phyloP scores from a whole-genome alignment of 2,113 vertebrate genomes.

The Bubo scandiacus region DNA sequence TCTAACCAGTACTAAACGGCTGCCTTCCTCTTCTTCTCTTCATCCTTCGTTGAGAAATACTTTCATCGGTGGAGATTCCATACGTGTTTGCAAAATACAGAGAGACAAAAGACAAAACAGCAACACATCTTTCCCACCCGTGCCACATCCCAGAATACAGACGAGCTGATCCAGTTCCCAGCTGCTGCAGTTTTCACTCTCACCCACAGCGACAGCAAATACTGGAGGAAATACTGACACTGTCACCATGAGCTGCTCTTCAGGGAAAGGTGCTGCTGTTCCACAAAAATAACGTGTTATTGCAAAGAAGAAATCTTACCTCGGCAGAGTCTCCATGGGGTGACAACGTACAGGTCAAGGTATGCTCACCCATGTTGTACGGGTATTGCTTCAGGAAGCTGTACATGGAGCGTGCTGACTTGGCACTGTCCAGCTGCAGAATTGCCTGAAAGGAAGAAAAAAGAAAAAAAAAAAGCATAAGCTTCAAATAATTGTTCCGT shows the following conservation, averaged over 20 bases:
- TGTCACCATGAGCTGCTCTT: not conserved
- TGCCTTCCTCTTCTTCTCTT: not conserved
- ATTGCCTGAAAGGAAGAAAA: slow-evolving; percentile 60
- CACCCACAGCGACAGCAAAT: not conserved
- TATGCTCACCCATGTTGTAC: slow-evolving; percentile 58
- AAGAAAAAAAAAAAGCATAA: no score
- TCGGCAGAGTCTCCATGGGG: slow-evolving; percentile 6
- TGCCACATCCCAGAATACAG: not conserved
- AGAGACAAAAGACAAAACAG: not conserved
- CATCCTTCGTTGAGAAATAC: not conserved
- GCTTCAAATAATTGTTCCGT: not conserved
- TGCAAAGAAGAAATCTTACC: slow-evolving; percentile 21
- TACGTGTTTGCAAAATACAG: rapidly evolving
- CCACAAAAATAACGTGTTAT: rapidly evolving
- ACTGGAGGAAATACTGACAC: no score
- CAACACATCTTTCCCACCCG: not conserved
- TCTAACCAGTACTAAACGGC: not conserved
- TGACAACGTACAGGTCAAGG: slow-evolving; percentile 63
- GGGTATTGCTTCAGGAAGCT: slow-evolving; percentile 73
- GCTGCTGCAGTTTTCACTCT: not conserved
- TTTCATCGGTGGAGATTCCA: no score
- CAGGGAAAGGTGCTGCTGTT: rapidly evolving
- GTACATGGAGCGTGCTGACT: slow-evolving; percentile 69
- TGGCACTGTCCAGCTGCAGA: slow-evolving; percentile 71
- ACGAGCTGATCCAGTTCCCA: not conserved